Evolutionary conservation across 2,113 vertebrate species (phyloP).

Genomic region (Corvus hawaiiensis): DNA sequence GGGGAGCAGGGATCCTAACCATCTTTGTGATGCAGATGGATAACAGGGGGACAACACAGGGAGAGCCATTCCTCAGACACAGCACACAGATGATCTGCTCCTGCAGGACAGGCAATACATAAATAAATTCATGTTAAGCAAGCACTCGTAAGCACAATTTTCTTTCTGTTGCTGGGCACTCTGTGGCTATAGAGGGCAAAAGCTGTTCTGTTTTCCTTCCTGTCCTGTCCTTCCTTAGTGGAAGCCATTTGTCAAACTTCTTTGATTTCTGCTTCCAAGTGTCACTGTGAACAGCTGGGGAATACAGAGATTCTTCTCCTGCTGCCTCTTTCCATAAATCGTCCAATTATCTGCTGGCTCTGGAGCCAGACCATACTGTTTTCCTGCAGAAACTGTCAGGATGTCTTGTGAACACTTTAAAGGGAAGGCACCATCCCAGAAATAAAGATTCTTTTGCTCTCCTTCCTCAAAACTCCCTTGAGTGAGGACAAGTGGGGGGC

Average conservation of each 20-base stretch:
- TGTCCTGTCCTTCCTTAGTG: slow-evolving; percentile 15
- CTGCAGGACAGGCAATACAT: neutral
- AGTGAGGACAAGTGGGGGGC: neutral
- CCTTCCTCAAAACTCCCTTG: neutral
- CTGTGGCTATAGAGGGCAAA: neutral
- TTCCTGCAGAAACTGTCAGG: neutral
- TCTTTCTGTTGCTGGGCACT: neutral
- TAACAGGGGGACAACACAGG: neutral
- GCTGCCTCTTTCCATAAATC: neutral
- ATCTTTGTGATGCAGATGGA: neutral
- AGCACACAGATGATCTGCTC: neutral
- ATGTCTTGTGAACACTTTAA: neutral
- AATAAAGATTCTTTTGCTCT: neutral
- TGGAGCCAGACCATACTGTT: neutral
- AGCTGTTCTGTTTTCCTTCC: neutral
- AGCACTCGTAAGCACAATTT: neutral
- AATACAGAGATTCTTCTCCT: slow-evolving; percentile 24
- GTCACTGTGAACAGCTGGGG: slow-evolving; percentile 47
- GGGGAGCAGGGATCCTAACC: neutral
- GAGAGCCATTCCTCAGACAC: neutral
- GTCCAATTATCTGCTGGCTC: neutral
- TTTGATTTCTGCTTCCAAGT: slow-evolving; percentile 45
- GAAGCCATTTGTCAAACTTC: slow-evolving; percentile 14
- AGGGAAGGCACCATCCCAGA: neutral
- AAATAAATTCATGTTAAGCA: neutral